These are phyloP conservation scores for Cetoscarus ocellatus DNA, from an alignment of 2,797 vertebrate genomes.

Conservation along the genomic window DNA sequence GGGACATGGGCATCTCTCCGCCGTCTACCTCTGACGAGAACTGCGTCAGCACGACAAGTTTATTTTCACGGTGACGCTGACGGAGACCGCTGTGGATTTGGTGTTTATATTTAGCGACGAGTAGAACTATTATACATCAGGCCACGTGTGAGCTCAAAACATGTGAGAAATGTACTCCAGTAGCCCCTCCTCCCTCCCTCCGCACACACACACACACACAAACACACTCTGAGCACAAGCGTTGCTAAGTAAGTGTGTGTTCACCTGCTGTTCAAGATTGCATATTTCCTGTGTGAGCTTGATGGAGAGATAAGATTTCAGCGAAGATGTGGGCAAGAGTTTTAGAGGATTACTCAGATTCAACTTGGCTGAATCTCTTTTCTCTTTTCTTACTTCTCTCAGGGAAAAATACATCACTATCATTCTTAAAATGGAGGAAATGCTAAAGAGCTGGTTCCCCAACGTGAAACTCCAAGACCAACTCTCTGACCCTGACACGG, in stretches of 20 bases:
- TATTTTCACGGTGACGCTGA: constrained; percentile 68
- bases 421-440: constrained; percentile 88
- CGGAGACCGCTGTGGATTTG: constrained; percentile 61
- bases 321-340: constrained; percentile 23
- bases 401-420: constrained; percentile 86
- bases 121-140: constrained; percentile 62
- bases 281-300: constrained; percentile 60
- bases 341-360: constrained; percentile 33
- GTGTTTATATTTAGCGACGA: constrained; percentile 81
- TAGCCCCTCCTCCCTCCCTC: not conserved
- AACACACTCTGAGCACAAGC: constrained; percentile 14
- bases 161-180: constrained; percentile 75
- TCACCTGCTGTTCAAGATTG: constrained; percentile 27
- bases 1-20: constrained; percentile 27
- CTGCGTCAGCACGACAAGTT: constrained; percentile 71
- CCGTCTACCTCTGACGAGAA: constrained; percentile 45
- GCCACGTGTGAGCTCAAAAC: constrained; percentile 76
- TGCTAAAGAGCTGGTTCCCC: constrained; percentile 89
- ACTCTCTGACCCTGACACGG: constrained; percentile 59
- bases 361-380: not conserved
- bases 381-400: not conserved
- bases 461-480: constrained; percentile 80
- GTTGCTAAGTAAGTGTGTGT: constrained; percentile 26
- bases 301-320: constrained; percentile 51
- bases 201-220: constrained; percentile 17